Percentiles rank a stretch among this genome's conserved stretches.
Conservation (phyloP, 2,797 vertebrate genomes). For the Lepidocolaptes lacrymiger region DNA sequence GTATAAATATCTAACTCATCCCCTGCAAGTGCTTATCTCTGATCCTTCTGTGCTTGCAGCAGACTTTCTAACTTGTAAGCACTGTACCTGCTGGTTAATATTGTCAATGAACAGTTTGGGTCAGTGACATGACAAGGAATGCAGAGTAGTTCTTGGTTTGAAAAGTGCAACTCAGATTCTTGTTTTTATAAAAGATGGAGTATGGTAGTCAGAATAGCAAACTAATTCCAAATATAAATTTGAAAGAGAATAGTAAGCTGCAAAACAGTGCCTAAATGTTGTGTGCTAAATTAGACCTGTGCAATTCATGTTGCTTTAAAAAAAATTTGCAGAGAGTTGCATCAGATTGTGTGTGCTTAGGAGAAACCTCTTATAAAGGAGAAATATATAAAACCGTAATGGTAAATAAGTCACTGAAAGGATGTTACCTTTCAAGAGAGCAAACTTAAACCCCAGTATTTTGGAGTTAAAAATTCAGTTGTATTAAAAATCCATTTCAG, state of each 20-base stretch:
- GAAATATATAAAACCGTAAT: neutral
- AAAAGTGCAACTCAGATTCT: neutral
- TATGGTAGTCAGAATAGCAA: neutral
- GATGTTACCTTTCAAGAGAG: neutral
- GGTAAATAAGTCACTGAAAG: neutral
- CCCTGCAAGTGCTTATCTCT: neutral
- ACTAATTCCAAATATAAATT: neutral
- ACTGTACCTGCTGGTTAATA: neutral
- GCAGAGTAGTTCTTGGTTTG: neutral
- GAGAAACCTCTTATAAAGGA: neutral
- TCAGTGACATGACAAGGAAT: neutral
- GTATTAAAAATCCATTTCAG: neutral
- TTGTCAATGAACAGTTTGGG: neutral
- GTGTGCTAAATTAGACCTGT: neutral
- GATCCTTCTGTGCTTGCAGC: neutral
- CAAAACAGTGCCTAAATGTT: constrained; percentile 14
- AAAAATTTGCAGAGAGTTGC: neutral
- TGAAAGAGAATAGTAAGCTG: neutral
- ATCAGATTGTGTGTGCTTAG: neutral
- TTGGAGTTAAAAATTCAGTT: neutral
- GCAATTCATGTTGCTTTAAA: neutral
- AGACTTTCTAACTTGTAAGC: neutral
- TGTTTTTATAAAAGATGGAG: neutral
- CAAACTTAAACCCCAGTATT: neutral
- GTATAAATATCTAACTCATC: neutral